Conservation (phyloP, 2,797 vertebrate species). For the Protosalanx chinensis region DNA sequence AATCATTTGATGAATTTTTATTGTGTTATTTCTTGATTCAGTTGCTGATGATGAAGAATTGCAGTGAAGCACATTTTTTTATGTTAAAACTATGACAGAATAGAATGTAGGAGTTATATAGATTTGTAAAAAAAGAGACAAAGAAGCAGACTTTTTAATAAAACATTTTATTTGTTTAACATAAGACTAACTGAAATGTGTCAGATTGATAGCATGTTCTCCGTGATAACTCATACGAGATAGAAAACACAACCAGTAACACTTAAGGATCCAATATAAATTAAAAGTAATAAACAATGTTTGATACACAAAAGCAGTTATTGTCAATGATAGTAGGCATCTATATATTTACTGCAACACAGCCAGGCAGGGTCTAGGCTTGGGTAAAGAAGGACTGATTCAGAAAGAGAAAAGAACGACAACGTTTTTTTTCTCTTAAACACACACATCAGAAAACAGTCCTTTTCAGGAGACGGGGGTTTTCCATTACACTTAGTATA, state of each 20-base stretch:
- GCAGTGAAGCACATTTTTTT: too few species aligned
- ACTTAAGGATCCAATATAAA: slow-evolving; percentile 68
- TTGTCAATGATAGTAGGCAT: slow-evolving; percentile 56
- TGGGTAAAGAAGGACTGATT: slow-evolving; percentile 18
- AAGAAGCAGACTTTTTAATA: slow-evolving; percentile 49
- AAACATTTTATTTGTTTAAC: slow-evolving; percentile 67
- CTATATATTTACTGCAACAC: slow-evolving; percentile 47
- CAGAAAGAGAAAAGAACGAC: slow-evolving; percentile 25
- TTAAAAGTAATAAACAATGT: slow-evolving; percentile 51
- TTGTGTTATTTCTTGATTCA: too few species aligned
- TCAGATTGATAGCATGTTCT: slow-evolving; percentile 64
- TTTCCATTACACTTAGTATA: slow-evolving; percentile 32
- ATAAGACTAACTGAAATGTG: slow-evolving; percentile 71
- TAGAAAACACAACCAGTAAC: slow-evolving; percentile 61
- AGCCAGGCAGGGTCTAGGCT: slow-evolving; percentile 26
- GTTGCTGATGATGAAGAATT: too few species aligned
- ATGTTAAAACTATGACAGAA: background rate
- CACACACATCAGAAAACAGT: slow-evolving; percentile 33
- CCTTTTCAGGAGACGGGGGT: slow-evolving; percentile 24
- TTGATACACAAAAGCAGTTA: slow-evolving; percentile 62
- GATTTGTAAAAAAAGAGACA: slow-evolving; percentile 4
- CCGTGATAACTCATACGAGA: slow-evolving; percentile 57
- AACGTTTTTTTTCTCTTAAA: slow-evolving; percentile 24
- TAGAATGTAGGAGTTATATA: background rate
- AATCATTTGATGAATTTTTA: too few species aligned